A percentile compares a stretch with the other conserved stretches of the same genome.
Conservation (phyloP, 2,888 invertebrate species). For the Macrosiphum euphorbiae region DNA sequence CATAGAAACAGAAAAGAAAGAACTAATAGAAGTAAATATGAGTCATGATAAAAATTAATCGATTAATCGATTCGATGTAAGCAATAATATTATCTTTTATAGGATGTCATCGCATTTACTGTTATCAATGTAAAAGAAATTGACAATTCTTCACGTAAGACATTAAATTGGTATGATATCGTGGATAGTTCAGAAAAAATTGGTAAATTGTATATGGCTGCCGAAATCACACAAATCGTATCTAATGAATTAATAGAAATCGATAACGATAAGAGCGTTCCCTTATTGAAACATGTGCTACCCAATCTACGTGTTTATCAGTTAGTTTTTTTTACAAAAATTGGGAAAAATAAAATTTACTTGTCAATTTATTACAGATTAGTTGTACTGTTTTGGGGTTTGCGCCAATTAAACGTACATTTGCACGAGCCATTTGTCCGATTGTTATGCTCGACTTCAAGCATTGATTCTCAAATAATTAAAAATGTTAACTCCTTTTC, state of each 20-base stretch:
- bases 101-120: slow-evolving; percentile 42
- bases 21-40: slow-evolving; percentile 23
- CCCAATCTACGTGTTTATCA: slow-evolving; percentile 27
- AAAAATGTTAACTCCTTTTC: slow-evolving; percentile 18
- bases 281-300: slow-evolving; percentile 22
- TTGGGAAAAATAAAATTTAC: background rate
- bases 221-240: background rate
- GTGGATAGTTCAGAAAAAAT: slow-evolving; percentile 8
- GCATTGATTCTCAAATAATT: slow-evolving; percentile 28
- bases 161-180: slow-evolving; percentile 33
- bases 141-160: background rate
- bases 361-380: background rate
- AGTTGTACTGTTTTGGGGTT: slow-evolving; percentile 49
- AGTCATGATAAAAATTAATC: background rate
- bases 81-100: background rate
- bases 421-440: slow-evolving; percentile 35
- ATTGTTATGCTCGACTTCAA: slow-evolving; percentile 23
- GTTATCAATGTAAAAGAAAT: slow-evolving; percentile 5
- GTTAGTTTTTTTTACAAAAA: background rate
- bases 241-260: background rate
- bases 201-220: slow-evolving; percentile 23
- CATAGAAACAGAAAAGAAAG: background rate
- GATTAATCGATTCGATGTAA: background rate
- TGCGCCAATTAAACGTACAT: slow-evolving; percentile 2
- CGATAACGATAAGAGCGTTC: background rate